These are phyloP conservation scores for Oscarella lobularis DNA, from an alignment of 37 sponge, comb jelly and placozoan species.

Conservation along the genomic window DNA sequence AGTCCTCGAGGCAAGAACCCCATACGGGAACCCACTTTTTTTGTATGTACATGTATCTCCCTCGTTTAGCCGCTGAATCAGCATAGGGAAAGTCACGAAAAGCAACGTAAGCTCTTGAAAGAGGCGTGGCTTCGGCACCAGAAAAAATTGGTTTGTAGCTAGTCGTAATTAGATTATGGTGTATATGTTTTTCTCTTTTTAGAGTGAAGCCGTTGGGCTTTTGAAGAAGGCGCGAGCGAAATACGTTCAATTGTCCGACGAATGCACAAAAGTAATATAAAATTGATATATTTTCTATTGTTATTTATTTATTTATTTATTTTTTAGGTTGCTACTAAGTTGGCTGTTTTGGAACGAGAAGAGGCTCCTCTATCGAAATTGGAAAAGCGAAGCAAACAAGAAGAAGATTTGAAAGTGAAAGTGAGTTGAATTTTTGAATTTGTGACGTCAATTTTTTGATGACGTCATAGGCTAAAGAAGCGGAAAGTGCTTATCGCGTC, in stretches of 20 bases:
- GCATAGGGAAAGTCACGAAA: background rate
- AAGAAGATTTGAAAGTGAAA: background rate
- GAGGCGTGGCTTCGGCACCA: background rate
- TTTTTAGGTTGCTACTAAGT: background rate
- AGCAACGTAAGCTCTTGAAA: background rate
- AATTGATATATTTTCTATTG: too few species aligned
- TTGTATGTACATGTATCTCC: too few species aligned
- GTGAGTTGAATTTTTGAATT: background rate
- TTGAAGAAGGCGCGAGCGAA: background rate
- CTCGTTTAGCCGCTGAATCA: conserved; percentile 3
- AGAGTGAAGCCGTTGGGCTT: background rate
- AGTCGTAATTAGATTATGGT: background rate
- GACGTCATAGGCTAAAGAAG: background rate
- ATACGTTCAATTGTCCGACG: background rate
- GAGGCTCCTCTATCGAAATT: background rate
- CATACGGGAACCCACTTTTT: too few species aligned
- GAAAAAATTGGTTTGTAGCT: background rate
- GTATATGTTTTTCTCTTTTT: background rate
- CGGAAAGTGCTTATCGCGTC: background rate
- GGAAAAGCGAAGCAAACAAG: background rate
- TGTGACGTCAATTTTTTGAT: background rate
- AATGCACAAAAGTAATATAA: too few species aligned
- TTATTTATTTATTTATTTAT: too few species aligned
- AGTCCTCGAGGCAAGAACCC: too few species aligned
- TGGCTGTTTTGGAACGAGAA: background rate